Base-by-base conservation (phyloP, 1,140 invertebrate species). In the Drosophila saltans region DNA sequence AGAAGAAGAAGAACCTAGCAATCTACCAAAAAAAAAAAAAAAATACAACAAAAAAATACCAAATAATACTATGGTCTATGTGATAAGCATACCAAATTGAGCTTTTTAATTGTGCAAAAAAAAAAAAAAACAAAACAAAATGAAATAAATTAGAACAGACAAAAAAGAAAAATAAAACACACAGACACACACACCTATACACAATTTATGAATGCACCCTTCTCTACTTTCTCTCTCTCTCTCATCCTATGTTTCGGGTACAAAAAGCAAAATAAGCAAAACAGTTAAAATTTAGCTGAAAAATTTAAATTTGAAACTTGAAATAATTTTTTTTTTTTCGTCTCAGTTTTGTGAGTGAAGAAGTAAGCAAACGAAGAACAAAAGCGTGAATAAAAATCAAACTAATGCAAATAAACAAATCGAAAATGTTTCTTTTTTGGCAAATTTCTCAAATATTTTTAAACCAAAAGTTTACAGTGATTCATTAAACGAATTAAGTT, bases 91-190 rank as follows among this genome's bases (percentile, higher is more conserved):
- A 48, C 57, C 57, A 75, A 89, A 74, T 83, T 83, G 84, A 88
- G 84, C 83, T 88, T 86, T 85, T 85, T 82, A 88, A 82, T 88
- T 85, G 83, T 86, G 82, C 82, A 88, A 68, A 72, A 52, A 30
- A 30, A 30, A 30, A 30, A 30, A 2, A 0, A 30, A 30, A 30
- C 2, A 30, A 30, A 30, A 30, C 16, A 30, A 30, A 2, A 30
- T 30, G 4, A 63, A 63, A 52, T 52, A 52, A 69, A 71, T 62
- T 56, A 39, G 41, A 43, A 65, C 45, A 48, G 36, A 16, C 28
- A 30, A 30, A 30, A 30, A 30, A 30, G 28, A 1, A 75, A 52
- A 24, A 79, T 52, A 67, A 55, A 48, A 77, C 56, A 66, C 65
- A 57, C 61, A 69, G 21, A 48, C 56, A 64, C 41, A 68, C 56